Percentiles rank a stretch among this genome's conserved stretches.
Conservation (phyloP, 2,797 vertebrate species). For the Ceryle rudis region DNA sequence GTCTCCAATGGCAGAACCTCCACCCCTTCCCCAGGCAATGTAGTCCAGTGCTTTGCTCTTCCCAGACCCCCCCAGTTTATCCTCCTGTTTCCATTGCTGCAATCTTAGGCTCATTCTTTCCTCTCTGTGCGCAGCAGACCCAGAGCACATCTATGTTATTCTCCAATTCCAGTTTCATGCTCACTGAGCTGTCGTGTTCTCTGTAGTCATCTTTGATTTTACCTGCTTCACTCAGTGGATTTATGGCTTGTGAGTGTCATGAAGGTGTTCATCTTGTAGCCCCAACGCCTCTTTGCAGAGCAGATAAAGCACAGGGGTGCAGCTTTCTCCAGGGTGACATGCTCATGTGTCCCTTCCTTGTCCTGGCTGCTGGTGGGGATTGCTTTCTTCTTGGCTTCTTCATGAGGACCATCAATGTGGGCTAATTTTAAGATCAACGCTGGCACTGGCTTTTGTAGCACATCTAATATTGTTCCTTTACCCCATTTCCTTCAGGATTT, state of each 20-base stretch:
- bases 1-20: background rate
- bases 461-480: background rate
- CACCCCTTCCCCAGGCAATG: background rate
- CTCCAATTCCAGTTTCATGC: background rate
- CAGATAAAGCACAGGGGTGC: background rate
- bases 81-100: background rate
- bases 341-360: background rate
- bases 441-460: background rate
- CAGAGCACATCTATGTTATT: background rate
- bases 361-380: background rate
- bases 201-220: background rate
- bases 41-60: background rate
- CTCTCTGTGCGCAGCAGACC: background rate
- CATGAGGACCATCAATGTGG: too few relatives aligned
- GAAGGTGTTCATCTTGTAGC: background rate
- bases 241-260: background rate
- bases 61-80: background rate
- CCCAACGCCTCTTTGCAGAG: background rate
- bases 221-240: fast-evolving
- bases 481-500: constrained; percentile 85
- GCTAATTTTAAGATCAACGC: fast-evolving
- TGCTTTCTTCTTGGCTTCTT: background rate
- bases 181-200: background rate
- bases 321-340: background rate
- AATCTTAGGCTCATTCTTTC: background rate